These are phyloP conservation scores for Rhineura floridana DNA, from an alignment of 2,113 vertebrate species.

Conservation along the genomic window DNA sequence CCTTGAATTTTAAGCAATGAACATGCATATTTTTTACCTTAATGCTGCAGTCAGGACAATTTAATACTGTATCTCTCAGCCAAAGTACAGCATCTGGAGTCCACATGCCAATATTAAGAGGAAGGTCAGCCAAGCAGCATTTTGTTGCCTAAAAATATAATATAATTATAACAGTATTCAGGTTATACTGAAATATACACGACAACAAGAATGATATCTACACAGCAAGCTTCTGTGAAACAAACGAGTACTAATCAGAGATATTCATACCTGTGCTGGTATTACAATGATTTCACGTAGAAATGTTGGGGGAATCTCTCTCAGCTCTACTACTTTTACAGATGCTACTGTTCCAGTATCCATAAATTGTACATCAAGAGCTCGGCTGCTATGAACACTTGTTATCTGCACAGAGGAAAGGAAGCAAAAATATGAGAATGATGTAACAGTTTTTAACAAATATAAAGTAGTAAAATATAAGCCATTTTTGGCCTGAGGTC, in stretches of 20 bases:
- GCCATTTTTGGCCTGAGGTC: too few species aligned
- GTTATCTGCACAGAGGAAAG: constrained; percentile 80
- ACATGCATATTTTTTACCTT: constrained; percentile 77
- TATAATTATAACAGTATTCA: neutral
- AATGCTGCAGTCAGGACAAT: constrained; percentile 83
- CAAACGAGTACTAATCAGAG: neutral
- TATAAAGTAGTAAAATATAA: too few species aligned
- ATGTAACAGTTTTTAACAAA: neutral
- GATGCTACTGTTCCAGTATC: constrained; percentile 87
- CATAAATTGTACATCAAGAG: constrained; percentile 87
- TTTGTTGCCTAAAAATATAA: constrained; percentile 80
- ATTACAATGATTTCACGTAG: constrained; percentile 82
- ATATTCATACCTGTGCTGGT: constrained; percentile 86
- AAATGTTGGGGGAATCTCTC: constrained; percentile 86
- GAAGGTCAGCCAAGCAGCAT: constrained; percentile 86
- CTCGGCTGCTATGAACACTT: constrained; percentile 83
- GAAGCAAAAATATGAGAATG: neutral
- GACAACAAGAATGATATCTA: neutral
- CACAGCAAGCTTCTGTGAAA: neutral
- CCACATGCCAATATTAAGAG: constrained; percentile 83
- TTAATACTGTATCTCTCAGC: constrained; percentile 83
- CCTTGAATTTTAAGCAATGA: neutral
- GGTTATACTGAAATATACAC: neutral
- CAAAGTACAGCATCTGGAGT: constrained; percentile 85
- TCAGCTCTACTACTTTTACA: constrained; percentile 89